phyloP scores from a whole-genome alignment of 2,888 invertebrate species.

The Iphiclides podalirius region DNA sequence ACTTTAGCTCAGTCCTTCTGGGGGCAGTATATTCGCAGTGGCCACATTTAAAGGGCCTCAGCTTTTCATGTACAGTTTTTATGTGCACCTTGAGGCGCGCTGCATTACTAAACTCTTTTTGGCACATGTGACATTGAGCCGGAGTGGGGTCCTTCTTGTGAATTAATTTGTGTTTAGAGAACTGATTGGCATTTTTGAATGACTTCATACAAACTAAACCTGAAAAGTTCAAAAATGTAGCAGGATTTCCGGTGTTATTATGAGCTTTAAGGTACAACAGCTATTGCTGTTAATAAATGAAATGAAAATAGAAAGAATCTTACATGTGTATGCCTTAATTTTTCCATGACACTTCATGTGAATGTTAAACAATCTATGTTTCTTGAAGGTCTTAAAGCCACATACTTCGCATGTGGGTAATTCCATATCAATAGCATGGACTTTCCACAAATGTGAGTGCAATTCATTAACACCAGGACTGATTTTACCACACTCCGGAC shows the following conservation, averaged over 20 bases:
- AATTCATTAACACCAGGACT: conserved; percentile 82
- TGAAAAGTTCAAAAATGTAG: conserved; percentile 31
- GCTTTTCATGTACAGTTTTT: conserved; percentile 83
- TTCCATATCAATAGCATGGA: conserved; percentile 89
- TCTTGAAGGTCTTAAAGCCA: conserved; percentile 85
- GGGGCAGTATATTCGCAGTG: conserved; percentile 85
- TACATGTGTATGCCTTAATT: conserved; percentile 81
- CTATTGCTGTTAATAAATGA: too few species aligned
- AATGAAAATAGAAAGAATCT: conserved; percentile 37
- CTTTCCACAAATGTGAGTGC: conserved; percentile 90
- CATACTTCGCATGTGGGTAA: conserved; percentile 88
- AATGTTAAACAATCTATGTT: conserved; percentile 84
- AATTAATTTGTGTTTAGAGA: conserved; percentile 86
- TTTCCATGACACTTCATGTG: conserved; percentile 88
- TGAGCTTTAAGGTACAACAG: too few species aligned
- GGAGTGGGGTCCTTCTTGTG: conserved; percentile 67
- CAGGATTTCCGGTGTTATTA: too few species aligned
- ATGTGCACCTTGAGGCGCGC: conserved; percentile 77
- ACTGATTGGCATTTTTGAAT: conserved; percentile 89
- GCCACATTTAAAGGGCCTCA: conserved; percentile 83
- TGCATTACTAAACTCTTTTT: conserved; percentile 76
- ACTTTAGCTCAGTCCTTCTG: conserved; percentile 82
- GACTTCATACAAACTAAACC: conserved; percentile 85
- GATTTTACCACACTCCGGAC: conserved; percentile 83
- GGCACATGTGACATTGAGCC: conserved; percentile 80